phyloP scores from a whole-genome alignment of 2,113 vertebrate species.

The Dendrocopos noguchii region DNA sequence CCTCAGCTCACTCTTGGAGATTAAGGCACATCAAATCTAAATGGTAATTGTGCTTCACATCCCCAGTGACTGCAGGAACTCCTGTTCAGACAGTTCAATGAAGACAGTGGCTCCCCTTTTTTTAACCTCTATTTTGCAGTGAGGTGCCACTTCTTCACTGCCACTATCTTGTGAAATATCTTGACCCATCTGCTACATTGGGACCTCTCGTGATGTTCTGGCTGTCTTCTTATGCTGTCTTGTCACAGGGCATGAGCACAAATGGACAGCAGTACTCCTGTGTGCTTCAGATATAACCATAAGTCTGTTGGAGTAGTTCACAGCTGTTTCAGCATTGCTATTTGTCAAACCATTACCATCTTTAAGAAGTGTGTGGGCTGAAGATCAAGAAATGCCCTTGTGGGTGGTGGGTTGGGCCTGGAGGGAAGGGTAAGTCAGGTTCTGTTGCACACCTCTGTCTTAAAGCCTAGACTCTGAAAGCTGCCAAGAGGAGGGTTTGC shows the following conservation, averaged over 20 bases:
- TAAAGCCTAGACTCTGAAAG: background rate
- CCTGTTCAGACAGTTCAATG: background rate
- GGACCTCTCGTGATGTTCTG: background rate
- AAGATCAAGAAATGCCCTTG: background rate
- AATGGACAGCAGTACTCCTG: background rate
- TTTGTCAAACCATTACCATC: background rate
- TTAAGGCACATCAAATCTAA: background rate
- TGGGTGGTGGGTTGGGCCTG: accelerated
- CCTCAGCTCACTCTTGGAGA: background rate
- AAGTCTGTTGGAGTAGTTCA: background rate
- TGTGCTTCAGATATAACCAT: background rate
- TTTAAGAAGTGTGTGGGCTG: background rate
- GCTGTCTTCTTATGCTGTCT: background rate
- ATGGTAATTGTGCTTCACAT: background rate
- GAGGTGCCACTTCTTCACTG: background rate
- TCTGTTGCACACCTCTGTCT: background rate
- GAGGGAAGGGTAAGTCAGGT: background rate
- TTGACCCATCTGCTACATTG: background rate
- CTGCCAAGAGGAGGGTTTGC: background rate
- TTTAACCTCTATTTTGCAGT: background rate
- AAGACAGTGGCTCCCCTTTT: background rate
- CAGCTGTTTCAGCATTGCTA: background rate
- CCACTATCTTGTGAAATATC: background rate
- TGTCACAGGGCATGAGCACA: background rate
- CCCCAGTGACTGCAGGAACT: background rate